A percentile compares a stretch with the other conserved stretches of the same genome.
phyloP scores from a whole-genome alignment of 2,888 invertebrate species.

The Yponomeuta sedellus region DNA sequence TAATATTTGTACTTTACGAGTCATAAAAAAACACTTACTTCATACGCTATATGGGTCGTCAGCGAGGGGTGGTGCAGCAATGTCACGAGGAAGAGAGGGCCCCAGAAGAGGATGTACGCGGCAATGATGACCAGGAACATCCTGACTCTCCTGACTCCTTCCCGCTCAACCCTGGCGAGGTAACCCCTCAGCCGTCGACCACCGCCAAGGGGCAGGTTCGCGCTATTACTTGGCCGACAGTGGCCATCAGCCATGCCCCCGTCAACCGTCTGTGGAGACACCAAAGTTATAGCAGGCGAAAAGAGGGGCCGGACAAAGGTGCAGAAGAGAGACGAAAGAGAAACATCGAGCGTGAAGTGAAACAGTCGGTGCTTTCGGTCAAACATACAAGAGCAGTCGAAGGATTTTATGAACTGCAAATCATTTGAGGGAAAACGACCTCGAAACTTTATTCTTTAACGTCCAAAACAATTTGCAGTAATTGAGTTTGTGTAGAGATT shows the following conservation, averaged over 20 bases:
- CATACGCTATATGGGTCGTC: slow-evolving; percentile 84
- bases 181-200: slow-evolving; percentile 86
- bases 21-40: slow-evolving; percentile 63
- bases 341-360: too few species aligned
- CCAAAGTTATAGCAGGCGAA: not conserved
- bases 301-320: not conserved
- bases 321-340: too few species aligned
- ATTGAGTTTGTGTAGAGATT: too few species aligned
- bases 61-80: slow-evolving; percentile 85
- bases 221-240: slow-evolving; percentile 46
- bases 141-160: slow-evolving; percentile 88
- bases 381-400: too few species aligned
- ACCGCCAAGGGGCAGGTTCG: slow-evolving; percentile 77
- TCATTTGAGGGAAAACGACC: too few species aligned
- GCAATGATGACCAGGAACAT: slow-evolving; percentile 91
- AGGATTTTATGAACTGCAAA: too few species aligned
- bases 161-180: slow-evolving; percentile 84
- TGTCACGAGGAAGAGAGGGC: slow-evolving; percentile 91
- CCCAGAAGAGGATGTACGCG: slow-evolving; percentile 93
- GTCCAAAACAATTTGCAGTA: too few species aligned
- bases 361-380: too few species aligned
- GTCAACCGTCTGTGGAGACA: slow-evolving; percentile 54
- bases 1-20: too few species aligned
- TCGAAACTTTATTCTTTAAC: too few species aligned
- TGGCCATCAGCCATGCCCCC: slow-evolving; percentile 55